phyloP scores from a whole-genome alignment of 1,140 invertebrate species.

The Drosophila funebris region DNA sequence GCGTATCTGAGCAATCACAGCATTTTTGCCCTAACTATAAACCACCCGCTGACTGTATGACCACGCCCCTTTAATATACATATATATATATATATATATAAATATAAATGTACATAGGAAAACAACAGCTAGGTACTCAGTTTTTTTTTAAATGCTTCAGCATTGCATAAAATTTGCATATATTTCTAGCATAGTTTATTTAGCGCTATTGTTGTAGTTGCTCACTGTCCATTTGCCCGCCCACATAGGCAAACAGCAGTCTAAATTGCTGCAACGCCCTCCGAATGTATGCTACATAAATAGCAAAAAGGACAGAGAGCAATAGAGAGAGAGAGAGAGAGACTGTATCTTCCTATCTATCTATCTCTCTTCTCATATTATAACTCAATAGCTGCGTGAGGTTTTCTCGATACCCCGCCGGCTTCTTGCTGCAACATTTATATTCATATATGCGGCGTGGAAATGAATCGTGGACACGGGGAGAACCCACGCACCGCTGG shows the following conservation, averaged over 20 bases:
- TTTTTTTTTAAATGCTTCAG: slow-evolving; percentile 72
- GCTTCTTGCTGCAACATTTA: slow-evolving; percentile 57
- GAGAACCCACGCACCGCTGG: slow-evolving; percentile 56
- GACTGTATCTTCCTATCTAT: not conserved
- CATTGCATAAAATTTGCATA: slow-evolving; percentile 82
- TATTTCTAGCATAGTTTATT: slow-evolving; percentile 77
- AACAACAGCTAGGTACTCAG: slow-evolving; percentile 47
- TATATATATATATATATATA: no score
- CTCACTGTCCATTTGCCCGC: slow-evolving; percentile 60
- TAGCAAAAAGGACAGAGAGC: slow-evolving; percentile 21
- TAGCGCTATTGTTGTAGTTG: slow-evolving; percentile 54
- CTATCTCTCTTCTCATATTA: slow-evolving; percentile 50
- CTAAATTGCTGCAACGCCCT: slow-evolving; percentile 49
- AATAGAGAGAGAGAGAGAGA: no score
- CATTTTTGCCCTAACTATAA: slow-evolving; percentile 21
- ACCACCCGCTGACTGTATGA: slow-evolving; percentile 12
- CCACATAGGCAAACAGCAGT: slow-evolving; percentile 32
- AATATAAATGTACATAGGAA: not conserved
- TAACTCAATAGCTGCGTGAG: slow-evolving; percentile 74
- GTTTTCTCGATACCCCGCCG: slow-evolving; percentile 44
- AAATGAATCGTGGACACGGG: slow-evolving; percentile 66
- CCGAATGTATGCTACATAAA: slow-evolving; percentile 58
- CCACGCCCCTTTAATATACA: slow-evolving; percentile 18
- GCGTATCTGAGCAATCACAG: slow-evolving; percentile 32
- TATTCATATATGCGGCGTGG: slow-evolving; percentile 79